These are phyloP conservation scores for Lepas anatifera DNA, from an alignment of 2,888 invertebrate species.

Conservation along the genomic window DNA sequence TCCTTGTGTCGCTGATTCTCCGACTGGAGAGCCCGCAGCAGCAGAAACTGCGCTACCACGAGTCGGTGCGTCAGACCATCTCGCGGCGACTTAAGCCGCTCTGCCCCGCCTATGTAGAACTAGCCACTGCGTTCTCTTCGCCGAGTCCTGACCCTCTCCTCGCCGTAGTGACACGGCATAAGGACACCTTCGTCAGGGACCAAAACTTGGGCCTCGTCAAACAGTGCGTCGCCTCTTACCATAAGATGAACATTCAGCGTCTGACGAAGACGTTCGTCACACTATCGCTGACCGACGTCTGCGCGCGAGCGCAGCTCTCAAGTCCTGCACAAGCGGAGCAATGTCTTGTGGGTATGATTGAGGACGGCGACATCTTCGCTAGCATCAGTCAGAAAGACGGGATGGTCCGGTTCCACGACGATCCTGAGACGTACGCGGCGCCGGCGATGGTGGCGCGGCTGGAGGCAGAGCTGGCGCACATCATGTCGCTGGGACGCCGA, in stretches of 20 bases:
- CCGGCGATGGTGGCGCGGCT: conserved; percentile 73
- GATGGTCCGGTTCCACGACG: conserved; percentile 93
- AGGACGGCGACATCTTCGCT: conserved; percentile 92
- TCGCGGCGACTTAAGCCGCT: conserved; percentile 70
- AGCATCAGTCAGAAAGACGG: conserved; percentile 96
- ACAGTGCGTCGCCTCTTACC: conserved; percentile 73
- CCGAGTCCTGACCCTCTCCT: conserved; percentile 59
- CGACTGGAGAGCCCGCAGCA: conserved; percentile 77
- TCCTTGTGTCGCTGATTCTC: conserved; percentile 78
- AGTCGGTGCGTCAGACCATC: conserved; percentile 80
- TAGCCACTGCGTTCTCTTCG: conserved; percentile 65
- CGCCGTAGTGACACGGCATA: conserved; percentile 57
- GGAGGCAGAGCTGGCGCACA: conserved; percentile 67
- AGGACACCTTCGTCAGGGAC: conserved; percentile 53
- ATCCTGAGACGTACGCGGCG: conserved; percentile 87
- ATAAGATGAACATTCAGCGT: conserved; percentile 92
- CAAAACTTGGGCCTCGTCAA: conserved; percentile 45
- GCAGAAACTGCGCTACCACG: conserved; percentile 92
- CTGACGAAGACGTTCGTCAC: conserved; percentile 90
- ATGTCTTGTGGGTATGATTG: conserved; percentile 93
- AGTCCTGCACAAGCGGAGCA: conserved; percentile 74
- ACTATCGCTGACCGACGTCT: conserved; percentile 74
- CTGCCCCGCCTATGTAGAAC: conserved; percentile 75
- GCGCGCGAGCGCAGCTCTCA: conserved; percentile 71
- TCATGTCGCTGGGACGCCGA: conserved; percentile 77